Evolutionary conservation across 2,888 invertebrate genomes (phyloP).

Genomic region (Drosophila paramelanica): DNA sequence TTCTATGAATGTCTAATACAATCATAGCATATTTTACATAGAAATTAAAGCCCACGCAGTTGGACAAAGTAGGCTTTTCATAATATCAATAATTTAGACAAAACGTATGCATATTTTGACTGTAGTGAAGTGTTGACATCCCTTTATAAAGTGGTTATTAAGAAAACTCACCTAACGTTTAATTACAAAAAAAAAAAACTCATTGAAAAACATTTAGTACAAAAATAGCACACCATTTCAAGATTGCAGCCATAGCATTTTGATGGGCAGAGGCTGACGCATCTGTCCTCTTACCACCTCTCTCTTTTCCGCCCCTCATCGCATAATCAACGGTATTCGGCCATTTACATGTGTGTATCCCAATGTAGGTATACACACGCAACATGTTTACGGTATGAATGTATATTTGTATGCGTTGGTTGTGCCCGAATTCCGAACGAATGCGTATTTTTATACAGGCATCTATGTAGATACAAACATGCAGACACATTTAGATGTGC

Average conservation of each 20-base stretch:
- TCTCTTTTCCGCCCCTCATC: neutral
- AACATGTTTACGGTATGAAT: neutral
- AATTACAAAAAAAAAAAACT: constrained; percentile 5
- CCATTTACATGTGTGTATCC: neutral
- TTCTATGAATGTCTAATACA: neutral
- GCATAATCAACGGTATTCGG: neutral
- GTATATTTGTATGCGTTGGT: constrained; percentile 1
- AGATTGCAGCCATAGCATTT: constrained; percentile 26
- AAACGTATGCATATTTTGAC: neutral
- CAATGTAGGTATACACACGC: neutral
- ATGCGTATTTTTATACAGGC: constrained; percentile 29
- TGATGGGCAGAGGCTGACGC: constrained; percentile 16
- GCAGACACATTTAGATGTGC: constrained; percentile 8
- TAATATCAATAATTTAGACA: no score
- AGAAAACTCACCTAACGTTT: neutral
- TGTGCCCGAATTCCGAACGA: constrained; percentile 30
- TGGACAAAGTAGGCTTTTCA: no score
- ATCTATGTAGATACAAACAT: neutral
- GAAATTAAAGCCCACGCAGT: neutral
- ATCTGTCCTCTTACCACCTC: constrained; percentile 6
- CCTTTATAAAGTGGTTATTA: neutral
- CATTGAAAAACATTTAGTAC: constrained; percentile 15
- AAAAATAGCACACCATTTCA: constrained; percentile 45
- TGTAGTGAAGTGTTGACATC: neutral
- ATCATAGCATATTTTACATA: neutral